Conservation (phyloP, 2,113 vertebrate genomes). For the Cyprinus carpio region DNA sequence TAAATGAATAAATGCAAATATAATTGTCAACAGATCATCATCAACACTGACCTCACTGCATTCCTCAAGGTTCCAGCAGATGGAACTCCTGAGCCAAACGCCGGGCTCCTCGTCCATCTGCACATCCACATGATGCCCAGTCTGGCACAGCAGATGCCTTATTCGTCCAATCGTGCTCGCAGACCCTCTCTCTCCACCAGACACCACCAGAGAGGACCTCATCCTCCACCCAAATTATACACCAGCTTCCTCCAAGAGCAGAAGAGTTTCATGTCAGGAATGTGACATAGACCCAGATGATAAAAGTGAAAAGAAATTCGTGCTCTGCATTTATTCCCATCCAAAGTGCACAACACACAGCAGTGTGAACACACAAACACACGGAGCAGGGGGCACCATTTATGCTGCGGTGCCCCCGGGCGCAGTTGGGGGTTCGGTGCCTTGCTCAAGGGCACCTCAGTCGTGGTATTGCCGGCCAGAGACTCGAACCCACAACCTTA, state of each 20-base stretch:
- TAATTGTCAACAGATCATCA: neutral
- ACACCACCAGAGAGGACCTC: constrained; percentile 64
- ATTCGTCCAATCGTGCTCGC: constrained; percentile 64
- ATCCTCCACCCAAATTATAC: constrained; percentile 52
- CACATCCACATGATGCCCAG: constrained; percentile 46
- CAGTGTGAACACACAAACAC: too few species aligned
- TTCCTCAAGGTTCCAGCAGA: constrained; percentile 62
- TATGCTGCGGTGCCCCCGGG: too few species aligned
- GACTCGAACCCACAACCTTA: too few species aligned
- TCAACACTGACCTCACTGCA: constrained; percentile 62
- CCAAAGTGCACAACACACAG: too few species aligned
- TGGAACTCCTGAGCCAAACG: constrained; percentile 76
- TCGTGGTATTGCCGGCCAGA: too few species aligned
- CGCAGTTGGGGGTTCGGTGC: too few species aligned
- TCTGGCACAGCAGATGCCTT: constrained; percentile 66
- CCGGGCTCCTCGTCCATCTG: constrained; percentile 65
- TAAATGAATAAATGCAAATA: neutral
- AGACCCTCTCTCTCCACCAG: constrained; percentile 57
- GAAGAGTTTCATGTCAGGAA: neutral
- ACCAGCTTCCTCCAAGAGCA: neutral
- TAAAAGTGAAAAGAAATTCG: too few species aligned
- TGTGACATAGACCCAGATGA: too few species aligned
- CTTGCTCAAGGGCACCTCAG: too few species aligned
- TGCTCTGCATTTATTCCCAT: too few species aligned
- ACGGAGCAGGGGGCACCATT: too few species aligned